phyloP scores from a whole-genome alignment of 2,113 vertebrate genomes.

The Ictalurus punctatus region DNA sequence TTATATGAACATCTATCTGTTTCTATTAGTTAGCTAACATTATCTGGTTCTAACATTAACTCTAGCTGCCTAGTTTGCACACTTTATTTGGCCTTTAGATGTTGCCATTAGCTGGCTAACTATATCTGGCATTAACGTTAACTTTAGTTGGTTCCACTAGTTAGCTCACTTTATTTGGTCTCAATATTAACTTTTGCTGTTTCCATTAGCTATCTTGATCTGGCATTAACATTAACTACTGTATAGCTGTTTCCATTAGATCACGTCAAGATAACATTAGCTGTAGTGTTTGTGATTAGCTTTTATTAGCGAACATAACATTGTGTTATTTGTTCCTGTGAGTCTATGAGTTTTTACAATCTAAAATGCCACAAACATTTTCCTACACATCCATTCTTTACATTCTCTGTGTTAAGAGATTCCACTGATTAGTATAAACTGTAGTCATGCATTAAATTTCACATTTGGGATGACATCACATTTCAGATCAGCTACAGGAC shows the following conservation, averaged over 20 bases:
- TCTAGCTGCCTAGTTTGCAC: too few relatives aligned
- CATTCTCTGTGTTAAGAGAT: not conserved
- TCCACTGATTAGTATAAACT: not conserved
- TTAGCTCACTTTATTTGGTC: not conserved
- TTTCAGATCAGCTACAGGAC: not conserved
- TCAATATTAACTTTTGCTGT: not conserved
- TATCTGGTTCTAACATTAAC: too few relatives aligned
- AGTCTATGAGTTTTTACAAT: not conserved
- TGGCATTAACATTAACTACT: not conserved
- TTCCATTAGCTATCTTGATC: not conserved
- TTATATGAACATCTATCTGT: not conserved
- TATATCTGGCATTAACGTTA: not conserved
- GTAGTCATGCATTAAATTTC: conserved; percentile 28
- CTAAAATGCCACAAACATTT: not conserved
- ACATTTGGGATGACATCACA: not conserved
- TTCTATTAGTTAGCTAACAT: too few relatives aligned
- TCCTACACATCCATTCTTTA: not conserved
- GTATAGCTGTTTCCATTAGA: not conserved
- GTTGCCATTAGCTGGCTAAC: not conserved
- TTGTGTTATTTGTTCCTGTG: not conserved
- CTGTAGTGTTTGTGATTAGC: not conserved
- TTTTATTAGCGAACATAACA: not conserved
- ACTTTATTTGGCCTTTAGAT: too few relatives aligned
- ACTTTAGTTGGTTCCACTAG: not conserved
- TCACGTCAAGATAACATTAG: not conserved